phyloP scores from a whole-genome alignment of 2,113 vertebrate genomes.

The Martes martes region DNA sequence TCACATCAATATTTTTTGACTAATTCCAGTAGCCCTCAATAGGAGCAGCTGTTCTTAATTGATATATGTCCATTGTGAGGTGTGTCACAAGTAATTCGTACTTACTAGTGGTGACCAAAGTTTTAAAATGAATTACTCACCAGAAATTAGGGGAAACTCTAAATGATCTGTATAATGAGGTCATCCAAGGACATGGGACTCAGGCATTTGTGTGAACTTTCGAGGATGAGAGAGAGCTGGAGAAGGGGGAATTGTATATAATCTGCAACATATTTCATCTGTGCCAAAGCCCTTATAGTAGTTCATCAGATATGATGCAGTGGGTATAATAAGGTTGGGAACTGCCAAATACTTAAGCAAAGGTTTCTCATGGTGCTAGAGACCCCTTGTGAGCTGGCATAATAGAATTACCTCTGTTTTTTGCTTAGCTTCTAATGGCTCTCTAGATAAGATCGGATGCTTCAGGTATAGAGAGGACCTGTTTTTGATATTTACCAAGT shows the following conservation, averaged over 20 bases:
- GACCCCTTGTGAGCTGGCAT: neutral
- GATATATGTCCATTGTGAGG: neutral
- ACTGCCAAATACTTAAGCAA: neutral
- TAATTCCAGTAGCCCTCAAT: neutral
- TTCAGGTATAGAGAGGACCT: neutral
- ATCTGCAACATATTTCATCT: neutral
- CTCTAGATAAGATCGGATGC: neutral
- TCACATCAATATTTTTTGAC: neutral
- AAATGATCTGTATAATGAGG: neutral
- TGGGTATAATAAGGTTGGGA: neutral
- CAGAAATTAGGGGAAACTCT: constrained; percentile 20
- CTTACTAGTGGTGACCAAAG: neutral
- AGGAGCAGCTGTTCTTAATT: neutral
- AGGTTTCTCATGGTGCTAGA: neutral
- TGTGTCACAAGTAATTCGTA: constrained; percentile 6
- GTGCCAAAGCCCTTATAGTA: neutral
- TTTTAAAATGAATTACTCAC: constrained; percentile 42
- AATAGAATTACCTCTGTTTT: neutral
- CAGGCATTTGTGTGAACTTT: neutral
- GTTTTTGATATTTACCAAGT: neutral
- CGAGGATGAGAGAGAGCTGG: neutral
- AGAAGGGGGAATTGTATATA: neutral
- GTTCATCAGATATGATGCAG: neutral
- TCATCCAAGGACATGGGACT: neutral
- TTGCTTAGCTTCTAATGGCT: neutral